Conservation (phyloP, 2,113 vertebrate species). For the Scalopus aquaticus region DNA sequence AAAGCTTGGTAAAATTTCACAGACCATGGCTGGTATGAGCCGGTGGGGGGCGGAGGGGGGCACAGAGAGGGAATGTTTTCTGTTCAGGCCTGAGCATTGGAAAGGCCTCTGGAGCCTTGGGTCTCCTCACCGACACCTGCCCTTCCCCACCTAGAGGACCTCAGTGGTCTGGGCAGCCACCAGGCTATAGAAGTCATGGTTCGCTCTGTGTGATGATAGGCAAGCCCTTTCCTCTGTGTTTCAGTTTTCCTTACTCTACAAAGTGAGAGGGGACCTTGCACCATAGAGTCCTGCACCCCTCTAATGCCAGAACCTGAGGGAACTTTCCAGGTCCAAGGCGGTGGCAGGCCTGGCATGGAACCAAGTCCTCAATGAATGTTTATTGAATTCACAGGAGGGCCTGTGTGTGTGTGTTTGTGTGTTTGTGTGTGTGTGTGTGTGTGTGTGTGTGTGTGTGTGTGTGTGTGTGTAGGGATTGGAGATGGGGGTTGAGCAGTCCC, state of each 20-base stretch:
- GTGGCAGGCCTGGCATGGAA: neutral
- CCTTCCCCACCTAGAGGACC: neutral
- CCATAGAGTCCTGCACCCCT: neutral
- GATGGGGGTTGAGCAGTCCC: too few relatives aligned
- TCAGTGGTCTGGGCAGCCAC: neutral
- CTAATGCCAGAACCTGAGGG: neutral
- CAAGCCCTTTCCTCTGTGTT: neutral
- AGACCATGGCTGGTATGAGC: neutral
- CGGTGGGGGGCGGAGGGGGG: neutral
- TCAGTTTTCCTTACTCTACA: neutral
- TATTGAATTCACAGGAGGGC: too few relatives aligned
- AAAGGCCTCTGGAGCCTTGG: neutral
- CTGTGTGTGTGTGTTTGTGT: too few relatives aligned
- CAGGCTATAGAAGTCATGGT: neutral
- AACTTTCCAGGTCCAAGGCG: neutral
- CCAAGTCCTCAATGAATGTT: neutral
- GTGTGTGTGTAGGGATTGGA: too few relatives aligned
- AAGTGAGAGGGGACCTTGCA: neutral
- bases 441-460: too few relatives aligned
- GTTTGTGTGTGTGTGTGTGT: too few relatives aligned
- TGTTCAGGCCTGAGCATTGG: neutral
- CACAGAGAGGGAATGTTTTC: neutral
- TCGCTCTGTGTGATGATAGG: neutral
- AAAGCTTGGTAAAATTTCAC: neutral
- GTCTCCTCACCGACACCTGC: too few relatives aligned